Percentiles rank a stretch among this genome's conserved stretches.
Conservation (phyloP, 2,888 invertebrate species). For the Ryuthela nishihirai region DNA sequence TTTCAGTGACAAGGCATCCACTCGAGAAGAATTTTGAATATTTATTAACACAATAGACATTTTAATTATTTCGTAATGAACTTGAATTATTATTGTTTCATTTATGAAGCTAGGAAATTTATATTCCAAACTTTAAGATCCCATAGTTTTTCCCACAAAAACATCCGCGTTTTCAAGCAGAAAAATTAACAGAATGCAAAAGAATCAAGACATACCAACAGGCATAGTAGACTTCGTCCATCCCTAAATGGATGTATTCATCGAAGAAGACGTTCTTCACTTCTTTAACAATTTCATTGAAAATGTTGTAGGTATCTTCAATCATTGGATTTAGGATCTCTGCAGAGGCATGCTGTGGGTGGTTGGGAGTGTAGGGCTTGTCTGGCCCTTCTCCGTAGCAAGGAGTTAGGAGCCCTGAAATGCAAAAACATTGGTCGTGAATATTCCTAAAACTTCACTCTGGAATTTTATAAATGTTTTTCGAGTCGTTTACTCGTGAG, state of each 20-base stretch:
- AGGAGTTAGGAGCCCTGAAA: slow-evolving; percentile 37
- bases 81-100: too few species aligned
- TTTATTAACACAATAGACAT: too few species aligned
- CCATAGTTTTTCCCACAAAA: too few species aligned
- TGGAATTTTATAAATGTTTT: too few species aligned
- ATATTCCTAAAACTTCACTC: too few species aligned
- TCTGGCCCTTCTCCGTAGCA: slow-evolving; percentile 37
- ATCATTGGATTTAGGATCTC: slow-evolving; percentile 49
- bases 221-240: slow-evolving; percentile 79
- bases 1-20: too few species aligned
- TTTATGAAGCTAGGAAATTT: too few species aligned
- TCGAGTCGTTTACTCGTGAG: background rate
- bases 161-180: background rate
- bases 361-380: slow-evolving; percentile 33
- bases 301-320: slow-evolving; percentile 51
- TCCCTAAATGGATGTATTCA: slow-evolving; percentile 81
- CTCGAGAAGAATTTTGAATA: too few species aligned
- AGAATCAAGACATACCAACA: slow-evolving; percentile 75
- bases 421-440: background rate
- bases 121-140: too few species aligned
- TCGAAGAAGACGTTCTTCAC: slow-evolving; percentile 68
- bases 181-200: too few species aligned
- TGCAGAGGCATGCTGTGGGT: slow-evolving; percentile 27
- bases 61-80: too few species aligned
- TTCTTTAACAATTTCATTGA: slow-evolving; percentile 52